Base-by-base conservation (phyloP, 2,888 invertebrate genomes). In the Ochropleura leucogaster region DNA sequence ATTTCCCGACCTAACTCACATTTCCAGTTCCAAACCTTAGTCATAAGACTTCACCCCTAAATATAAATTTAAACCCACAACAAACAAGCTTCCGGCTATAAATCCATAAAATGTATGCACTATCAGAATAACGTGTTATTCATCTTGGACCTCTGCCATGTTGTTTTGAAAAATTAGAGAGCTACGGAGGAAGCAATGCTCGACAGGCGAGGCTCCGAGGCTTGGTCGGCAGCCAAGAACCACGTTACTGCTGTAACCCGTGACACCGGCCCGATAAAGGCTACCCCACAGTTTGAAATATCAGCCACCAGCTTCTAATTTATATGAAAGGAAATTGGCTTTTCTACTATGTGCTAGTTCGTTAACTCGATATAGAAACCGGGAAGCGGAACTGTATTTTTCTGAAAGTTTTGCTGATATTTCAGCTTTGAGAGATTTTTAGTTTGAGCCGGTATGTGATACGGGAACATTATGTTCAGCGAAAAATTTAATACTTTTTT, bases 161-260 rank as follows among this genome's bases (percentile, higher is more conserved):
- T 91, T 92, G 93, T 94, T 95, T 94, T 94, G 92, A 94, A 94
- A 94, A 95, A 95, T 94, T 94, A 91, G 90, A 92, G 91, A 90
- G 85, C 83, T 74, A 85, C 83, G 71, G 85, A 85, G 85, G 87
- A 86, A 81, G 87, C 82, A 79, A 69, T 79, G 79, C 82, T 80
- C 85, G 86, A 88, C 89, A 88, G 85, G 84, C 85, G 80, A 76
- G 76, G 76, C 83, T 95, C 82, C 85, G 79, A 76, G 76, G 77
- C 83, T 95, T 95, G 95, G 94, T 92, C 77, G 86, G 62, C 83
- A 85, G 92, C 95, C 95, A 94, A 94, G 91, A 92, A 88, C 84
- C 85, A 84, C 84, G 88, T 86, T 88, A 86, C 87, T 77, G 86
- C 62, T 62, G 62, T 89, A 83, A 85, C 80, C 82, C 85, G 89